Conservation (phyloP, 2,888 invertebrate species). For the Drosophila austrosaltans region DNA sequence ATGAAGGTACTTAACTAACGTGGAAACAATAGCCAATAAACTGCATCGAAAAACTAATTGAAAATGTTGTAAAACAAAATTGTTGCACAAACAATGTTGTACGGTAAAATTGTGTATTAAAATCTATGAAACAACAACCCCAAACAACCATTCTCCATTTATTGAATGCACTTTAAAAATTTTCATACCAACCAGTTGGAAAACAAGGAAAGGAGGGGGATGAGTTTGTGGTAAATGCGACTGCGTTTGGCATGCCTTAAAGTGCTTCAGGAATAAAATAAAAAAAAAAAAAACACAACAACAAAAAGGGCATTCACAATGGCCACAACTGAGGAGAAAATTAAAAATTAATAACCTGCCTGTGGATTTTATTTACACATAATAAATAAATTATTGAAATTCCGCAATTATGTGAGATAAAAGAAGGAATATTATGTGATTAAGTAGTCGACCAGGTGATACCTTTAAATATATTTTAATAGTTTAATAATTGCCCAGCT, state of each 20-base stretch:
- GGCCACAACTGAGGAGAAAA: conserved; percentile 39
- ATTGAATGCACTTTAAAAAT: conserved; percentile 24
- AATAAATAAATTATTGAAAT: conserved; percentile 78
- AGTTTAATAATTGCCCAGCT: no score
- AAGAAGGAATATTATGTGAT: conserved; percentile 11
- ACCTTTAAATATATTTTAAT: neutral
- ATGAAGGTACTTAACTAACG: conserved; percentile 59
- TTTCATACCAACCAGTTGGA: conserved; percentile 15
- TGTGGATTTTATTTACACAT: conserved; percentile 66
- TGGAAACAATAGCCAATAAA: conserved; percentile 77
- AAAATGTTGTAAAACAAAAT: conserved; percentile 71
- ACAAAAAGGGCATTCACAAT: conserved; percentile 33
- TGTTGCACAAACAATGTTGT: conserved; percentile 63
- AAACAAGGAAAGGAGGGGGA: neutral
- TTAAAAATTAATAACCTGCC: conserved; percentile 55
- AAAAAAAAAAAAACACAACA: neutral
- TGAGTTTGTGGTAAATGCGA: conserved; percentile 17
- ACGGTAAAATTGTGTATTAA: conserved; percentile 59
- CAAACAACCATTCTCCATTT: conserved; percentile 36
- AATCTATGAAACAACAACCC: conserved; percentile 35
- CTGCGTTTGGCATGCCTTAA: conserved; percentile 34
- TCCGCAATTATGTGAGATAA: conserved; percentile 60
- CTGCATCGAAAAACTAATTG: conserved; percentile 73
- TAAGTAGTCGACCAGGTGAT: conserved; percentile 3
- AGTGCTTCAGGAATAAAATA: conserved; percentile 28